Percentiles rank a stretch among this genome's conserved stretches.
These are phyloP conservation scores for Drosophila antonietae DNA, from an alignment of 2,888 invertebrate species.

Conservation along the genomic window DNA sequence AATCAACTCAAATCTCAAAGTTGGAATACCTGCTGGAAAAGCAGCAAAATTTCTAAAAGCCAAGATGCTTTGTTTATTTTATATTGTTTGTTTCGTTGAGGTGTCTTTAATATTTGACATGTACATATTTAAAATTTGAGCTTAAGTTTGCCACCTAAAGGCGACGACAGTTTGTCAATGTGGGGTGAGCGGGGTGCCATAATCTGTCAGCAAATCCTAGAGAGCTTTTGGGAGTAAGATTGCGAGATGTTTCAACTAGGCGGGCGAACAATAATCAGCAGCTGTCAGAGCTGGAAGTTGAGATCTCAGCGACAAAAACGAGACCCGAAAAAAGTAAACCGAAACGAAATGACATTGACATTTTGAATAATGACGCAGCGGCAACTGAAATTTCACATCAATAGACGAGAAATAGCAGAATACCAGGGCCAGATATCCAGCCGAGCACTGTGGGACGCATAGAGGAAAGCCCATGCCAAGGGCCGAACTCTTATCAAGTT, in stretches of 20 bases:
- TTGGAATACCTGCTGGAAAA: not conserved
- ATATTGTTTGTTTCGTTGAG: not conserved
- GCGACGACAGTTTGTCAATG: slow-evolving; percentile 35
- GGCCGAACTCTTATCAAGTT: slow-evolving; percentile 13
- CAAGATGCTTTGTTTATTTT: slow-evolving; percentile 7
- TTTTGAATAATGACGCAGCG: slow-evolving; percentile 81
- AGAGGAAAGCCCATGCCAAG: slow-evolving; percentile 17
- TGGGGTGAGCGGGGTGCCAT: slow-evolving; percentile 17
- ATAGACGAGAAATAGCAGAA: slow-evolving; percentile 17
- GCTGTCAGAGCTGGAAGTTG: slow-evolving; percentile 69
- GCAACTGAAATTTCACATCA: slow-evolving; percentile 31
- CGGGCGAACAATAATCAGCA: slow-evolving; percentile 67
- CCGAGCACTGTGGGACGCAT: slow-evolving; percentile 14
- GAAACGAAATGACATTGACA: slow-evolving; percentile 81
- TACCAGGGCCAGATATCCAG: slow-evolving; percentile 14
- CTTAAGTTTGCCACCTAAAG: not conserved
- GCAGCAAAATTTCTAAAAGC: not conserved
- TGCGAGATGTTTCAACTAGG: slow-evolving; percentile 21
- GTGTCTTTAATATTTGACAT: slow-evolving; percentile 14
- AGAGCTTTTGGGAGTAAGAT: not conserved
- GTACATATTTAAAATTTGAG: slow-evolving; percentile 4
- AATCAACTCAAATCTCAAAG: not conserved
- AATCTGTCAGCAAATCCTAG: slow-evolving; percentile 52
- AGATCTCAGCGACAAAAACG: slow-evolving; percentile 63
- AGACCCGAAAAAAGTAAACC: slow-evolving; percentile 31